Conservation (phyloP, 2,113 vertebrate species). For the Xiphophorus hellerii region DNA sequence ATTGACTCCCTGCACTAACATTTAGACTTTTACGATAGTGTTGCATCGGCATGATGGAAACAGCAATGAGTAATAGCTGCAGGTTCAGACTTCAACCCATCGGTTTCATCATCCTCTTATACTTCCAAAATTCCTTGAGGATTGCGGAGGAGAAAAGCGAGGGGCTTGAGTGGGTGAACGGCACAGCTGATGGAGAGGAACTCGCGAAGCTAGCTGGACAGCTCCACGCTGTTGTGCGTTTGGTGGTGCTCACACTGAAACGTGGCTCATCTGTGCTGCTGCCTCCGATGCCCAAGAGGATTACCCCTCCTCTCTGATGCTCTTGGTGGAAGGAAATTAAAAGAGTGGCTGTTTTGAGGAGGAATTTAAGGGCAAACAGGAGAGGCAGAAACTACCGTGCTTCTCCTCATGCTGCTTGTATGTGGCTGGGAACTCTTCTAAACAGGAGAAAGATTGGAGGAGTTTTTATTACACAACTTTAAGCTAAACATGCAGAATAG, state of each 20-base stretch:
- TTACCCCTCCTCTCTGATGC: slow-evolving; percentile 18
- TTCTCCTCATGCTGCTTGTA: slow-evolving; percentile 26
- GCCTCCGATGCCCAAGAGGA: slow-evolving; percentile 45
- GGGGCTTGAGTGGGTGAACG: slow-evolving; percentile 14
- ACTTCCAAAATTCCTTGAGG: slow-evolving; percentile 37
- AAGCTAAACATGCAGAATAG: too few species aligned
- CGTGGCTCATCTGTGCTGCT: slow-evolving; percentile 65
- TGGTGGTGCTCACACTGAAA: slow-evolving; percentile 38
- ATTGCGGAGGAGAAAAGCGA: slow-evolving; percentile 19
- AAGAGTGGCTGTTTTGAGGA: slow-evolving; percentile 48
- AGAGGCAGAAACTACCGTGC: slow-evolving; percentile 14
- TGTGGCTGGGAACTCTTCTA: neutral
- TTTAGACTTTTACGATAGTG: slow-evolving; percentile 44
- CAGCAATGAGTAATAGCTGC: slow-evolving; percentile 16
- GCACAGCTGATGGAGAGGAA: neutral
- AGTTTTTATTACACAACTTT: too few species aligned
- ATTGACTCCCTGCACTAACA: slow-evolving; percentile 36
- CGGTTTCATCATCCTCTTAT: slow-evolving; percentile 48
- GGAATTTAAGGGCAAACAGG: slow-evolving; percentile 33
- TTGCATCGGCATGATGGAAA: slow-evolving; percentile 18
- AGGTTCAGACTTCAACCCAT: slow-evolving; percentile 38
- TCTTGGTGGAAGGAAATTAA: slow-evolving; percentile 66
- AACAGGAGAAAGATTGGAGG: too few species aligned
- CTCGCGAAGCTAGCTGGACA: slow-evolving; percentile 17
- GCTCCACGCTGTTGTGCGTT: slow-evolving; percentile 5